Conservation (phyloP, 2,888 invertebrate species). For the Ashinkailepas kermadecensis region DNA sequence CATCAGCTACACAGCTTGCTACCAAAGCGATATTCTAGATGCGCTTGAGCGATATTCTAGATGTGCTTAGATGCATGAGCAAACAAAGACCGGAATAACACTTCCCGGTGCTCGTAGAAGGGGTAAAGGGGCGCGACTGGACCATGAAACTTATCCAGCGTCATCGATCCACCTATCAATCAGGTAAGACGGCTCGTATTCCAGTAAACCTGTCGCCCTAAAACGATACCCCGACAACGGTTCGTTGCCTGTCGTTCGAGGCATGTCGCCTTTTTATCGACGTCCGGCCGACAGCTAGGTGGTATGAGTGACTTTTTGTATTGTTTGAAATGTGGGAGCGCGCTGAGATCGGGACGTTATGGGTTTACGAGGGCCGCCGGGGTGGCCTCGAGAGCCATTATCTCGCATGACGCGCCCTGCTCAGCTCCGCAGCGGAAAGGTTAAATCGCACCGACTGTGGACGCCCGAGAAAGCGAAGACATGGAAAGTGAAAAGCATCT, state of each 20-base stretch:
- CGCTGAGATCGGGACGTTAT: not conserved
- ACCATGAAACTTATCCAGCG: not conserved
- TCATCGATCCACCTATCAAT: not conserved
- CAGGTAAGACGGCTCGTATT: not conserved
- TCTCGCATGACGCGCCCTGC: too few relatives aligned
- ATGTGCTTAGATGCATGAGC: too few relatives aligned
- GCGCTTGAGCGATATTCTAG: too few relatives aligned
- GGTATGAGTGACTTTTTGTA: not conserved
- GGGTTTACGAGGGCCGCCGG: not conserved
- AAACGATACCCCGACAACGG: not conserved
- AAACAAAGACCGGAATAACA: too few relatives aligned
- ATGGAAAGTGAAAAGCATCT: too few relatives aligned
- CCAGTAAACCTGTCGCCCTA: not conserved
- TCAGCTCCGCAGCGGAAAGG: too few relatives aligned
- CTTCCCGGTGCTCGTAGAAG: too few relatives aligned
- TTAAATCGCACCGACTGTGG: too few relatives aligned
- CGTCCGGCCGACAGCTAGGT: not conserved
- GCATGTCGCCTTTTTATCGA: not conserved
- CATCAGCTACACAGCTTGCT: too few relatives aligned
- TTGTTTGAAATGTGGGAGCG: constrained; percentile 16
- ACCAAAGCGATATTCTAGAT: too few relatives aligned
- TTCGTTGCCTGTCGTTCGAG: not conserved
- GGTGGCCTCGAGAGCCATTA: not conserved
- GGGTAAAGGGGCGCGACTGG: too few relatives aligned
- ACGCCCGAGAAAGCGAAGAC: too few relatives aligned